Evolutionary conservation across 2,888 invertebrate genomes (phyloP), one percentile per base, ranked within the genome.

Genomic region (Epinotia nisella): DNA sequence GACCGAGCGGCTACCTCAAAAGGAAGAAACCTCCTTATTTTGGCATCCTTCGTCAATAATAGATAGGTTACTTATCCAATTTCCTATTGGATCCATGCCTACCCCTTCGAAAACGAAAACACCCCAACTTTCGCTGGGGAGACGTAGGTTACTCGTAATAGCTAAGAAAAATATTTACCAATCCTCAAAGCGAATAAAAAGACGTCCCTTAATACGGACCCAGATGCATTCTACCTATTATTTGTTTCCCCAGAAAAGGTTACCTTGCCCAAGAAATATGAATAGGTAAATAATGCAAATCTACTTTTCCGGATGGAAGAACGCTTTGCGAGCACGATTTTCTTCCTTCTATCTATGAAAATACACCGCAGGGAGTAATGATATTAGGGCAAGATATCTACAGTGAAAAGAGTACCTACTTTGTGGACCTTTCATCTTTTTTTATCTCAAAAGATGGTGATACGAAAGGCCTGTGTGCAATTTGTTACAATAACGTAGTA

Each of bases 121-220:
- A 73, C 68, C 76, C 80, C 76, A 69, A 74, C 76, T 77, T 76
- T 75, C 76, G 77, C 77, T 78, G 71, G 83, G 84, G 83, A 85
- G 83, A 83, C 86, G 83, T 83, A 88, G 82, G 82, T 84, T 86
- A 90, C 90, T 64, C 73, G 69, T 73, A 53, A 73, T 69, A 73
- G 73, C 73, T 90, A 91, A 91, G 91, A 92, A 91, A 93, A 92
- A 93, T 93, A 90, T 93, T 93, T 93, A 89, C 92, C 87, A 83
- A 86, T 90, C 84, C 89, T 87, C 88, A 81, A 87, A 86, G 83
- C 87, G 88, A 91, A 92, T 91, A 90, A 87, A 92, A 92, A 91
- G 87, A 91, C 92, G 92, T 92, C 92, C 93, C 92, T 90, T 91
- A 92, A 92, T 90, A 85, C 87, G 85, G 84, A 75, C 88, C 85